Evolutionary conservation across 1,140 invertebrate species (phyloP).

Genomic region (Piezodorus guildinii): DNA sequence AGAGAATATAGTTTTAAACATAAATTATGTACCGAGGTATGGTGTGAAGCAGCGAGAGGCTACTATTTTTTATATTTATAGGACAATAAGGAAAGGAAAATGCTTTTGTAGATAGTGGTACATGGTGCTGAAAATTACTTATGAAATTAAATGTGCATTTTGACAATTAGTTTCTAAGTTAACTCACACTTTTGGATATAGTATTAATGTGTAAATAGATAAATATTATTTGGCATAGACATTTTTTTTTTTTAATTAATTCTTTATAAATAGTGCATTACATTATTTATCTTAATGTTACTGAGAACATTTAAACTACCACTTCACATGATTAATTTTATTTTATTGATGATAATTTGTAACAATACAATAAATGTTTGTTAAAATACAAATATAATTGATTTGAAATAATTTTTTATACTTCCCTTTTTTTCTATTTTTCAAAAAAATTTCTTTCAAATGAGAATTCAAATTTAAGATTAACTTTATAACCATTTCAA

Average conservation of each 20-base stretch:
- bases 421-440: no score
- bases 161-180: neutral
- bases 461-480: no score
- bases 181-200: constrained; percentile 1
- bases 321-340: no score
- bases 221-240: neutral
- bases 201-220: neutral
- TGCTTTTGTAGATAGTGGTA: neutral
- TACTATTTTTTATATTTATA: constrained; percentile 3
- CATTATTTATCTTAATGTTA: no score
- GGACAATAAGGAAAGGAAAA: neutral
- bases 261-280: neutral
- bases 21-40: neutral
- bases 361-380: no score
- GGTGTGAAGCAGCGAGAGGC: neutral
- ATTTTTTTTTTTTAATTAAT: neutral
- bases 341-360: no score
- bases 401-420: no score
- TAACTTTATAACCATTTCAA: no score
- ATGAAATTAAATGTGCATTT: neutral
- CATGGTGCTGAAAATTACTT: neutral
- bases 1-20: neutral
- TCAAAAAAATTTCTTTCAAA: no score
- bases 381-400: no score
- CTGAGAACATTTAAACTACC: no score